Base-by-base conservation (phyloP, 2,888 invertebrate species). In the Automeris io region DNA sequence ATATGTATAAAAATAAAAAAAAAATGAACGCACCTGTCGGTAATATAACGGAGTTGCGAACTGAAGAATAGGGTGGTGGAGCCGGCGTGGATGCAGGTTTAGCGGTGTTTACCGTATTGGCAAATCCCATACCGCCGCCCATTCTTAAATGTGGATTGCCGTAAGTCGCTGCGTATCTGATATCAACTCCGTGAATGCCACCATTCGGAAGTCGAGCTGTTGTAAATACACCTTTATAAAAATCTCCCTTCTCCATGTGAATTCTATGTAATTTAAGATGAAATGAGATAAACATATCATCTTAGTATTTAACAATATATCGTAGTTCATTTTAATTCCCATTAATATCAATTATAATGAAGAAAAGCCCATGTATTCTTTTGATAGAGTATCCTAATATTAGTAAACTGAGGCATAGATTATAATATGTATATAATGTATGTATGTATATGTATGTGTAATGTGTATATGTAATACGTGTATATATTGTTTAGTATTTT, bases 141-240 rank as follows among this genome's bases (percentile, higher is more conserved):
- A 91, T 91, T 63, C 95, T 88, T 47, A 95, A 83, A 74, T 96
- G 96, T 1, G 96, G 96, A 76, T 96, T 96, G 40, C 95, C 94
- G 63, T 96, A 96, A 5, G 95, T 93, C 23, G 96, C 96, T 35
- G 95, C 95, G 71, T 93, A 96, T 48, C 95, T 88, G 1, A 95
- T 95, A 72, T 96, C 96, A 18, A 96, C 92, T 18, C 86, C 85
- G 32, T 83, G 80, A 18, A 87, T 63, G 7, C 82, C 78, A 2
- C 85, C 82, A 34, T 85, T 85, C 23, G 81, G 82, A 34, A 82
- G 54, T 22, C 83, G 61, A 24, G 47, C 68, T 2, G 62, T 69
- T 65, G 57, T 13, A 18, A 18, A 23, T 8, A 24, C 22, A 29
- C 8, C n/a, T n/a, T 29, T 3, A 11, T 32, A 7, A 8, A 29